Evolutionary conservation across 2,888 invertebrate species (phyloP).

Genomic region (Drosophila stalkeri): DNA sequence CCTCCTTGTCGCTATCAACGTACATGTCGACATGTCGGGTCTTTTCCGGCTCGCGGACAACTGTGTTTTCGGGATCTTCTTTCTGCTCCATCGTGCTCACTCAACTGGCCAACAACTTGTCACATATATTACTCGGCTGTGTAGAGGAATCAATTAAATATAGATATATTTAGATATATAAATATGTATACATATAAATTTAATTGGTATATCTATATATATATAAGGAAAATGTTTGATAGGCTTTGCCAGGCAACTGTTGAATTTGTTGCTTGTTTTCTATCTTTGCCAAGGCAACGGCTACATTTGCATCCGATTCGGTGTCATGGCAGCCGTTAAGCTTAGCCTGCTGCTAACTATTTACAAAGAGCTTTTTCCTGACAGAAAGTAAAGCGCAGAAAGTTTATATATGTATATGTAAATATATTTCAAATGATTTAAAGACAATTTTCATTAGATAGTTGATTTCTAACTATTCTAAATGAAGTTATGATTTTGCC

Average conservation of each 20-base stretch:
- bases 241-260: slow-evolving; percentile 50
- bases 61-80: not conserved
- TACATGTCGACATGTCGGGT: not conserved
- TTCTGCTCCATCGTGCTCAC: not conserved
- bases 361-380: not conserved
- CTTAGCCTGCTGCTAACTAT: slow-evolving; percentile 6
- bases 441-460: not conserved
- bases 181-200: not conserved
- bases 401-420: not conserved
- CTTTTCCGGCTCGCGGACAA: not conserved
- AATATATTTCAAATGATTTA: not conserved
- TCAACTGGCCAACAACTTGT: not conserved
- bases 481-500: no score
- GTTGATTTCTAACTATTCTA: not conserved
- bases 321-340: slow-evolving; percentile 39
- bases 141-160: not conserved
- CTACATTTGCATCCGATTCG: slow-evolving; percentile 3
- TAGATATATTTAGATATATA: not conserved
- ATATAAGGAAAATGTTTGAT: slow-evolving; percentile 36
- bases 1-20: not conserved
- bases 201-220: not conserved
- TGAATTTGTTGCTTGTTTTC: slow-evolving; percentile 36
- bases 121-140: slow-evolving; percentile 5
- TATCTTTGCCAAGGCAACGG: slow-evolving; percentile 21
- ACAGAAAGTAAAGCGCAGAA: not conserved